Conservation (phyloP, 2,113 vertebrate genomes). For the Hylia prasina region DNA sequence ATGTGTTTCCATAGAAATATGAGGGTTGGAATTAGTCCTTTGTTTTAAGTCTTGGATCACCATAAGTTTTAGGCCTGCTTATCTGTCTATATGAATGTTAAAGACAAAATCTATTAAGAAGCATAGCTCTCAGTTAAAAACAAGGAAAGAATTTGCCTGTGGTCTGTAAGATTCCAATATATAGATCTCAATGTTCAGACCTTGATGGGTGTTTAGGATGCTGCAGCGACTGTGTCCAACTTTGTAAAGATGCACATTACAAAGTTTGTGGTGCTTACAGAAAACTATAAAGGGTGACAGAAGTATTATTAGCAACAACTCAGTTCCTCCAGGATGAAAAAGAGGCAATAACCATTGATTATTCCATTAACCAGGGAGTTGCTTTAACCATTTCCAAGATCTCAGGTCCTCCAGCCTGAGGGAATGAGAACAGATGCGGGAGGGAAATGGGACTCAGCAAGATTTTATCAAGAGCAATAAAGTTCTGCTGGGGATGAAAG, state of each 20-base stretch:
- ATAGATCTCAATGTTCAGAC: background rate
- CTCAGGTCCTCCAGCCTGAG: background rate
- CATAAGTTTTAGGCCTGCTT: background rate
- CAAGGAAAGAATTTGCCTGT: background rate
- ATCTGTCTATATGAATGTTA: background rate
- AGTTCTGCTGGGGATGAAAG: background rate
- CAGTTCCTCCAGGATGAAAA: background rate
- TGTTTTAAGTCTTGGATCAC: background rate
- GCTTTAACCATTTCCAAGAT: constrained; percentile 10
- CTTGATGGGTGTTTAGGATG: background rate
- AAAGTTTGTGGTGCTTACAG: background rate
- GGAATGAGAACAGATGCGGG: background rate
- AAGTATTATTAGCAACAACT: background rate
- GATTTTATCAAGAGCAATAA: background rate
- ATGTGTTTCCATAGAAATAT: background rate
- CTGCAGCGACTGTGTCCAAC: background rate
- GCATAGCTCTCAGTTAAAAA: background rate
- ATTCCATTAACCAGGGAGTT: constrained; percentile 1
- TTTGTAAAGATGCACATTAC: background rate
- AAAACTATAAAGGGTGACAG: background rate
- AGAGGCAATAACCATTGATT: constrained; percentile 14
- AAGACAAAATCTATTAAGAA: background rate
- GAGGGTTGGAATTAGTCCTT: background rate
- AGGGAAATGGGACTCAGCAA: background rate
- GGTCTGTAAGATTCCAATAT: background rate